Percentiles rank a stretch among this genome's conserved stretches.
These are phyloP conservation scores for Phaethon lepturus DNA, from an alignment of 2,113 vertebrate genomes.

Conservation along the genomic window DNA sequence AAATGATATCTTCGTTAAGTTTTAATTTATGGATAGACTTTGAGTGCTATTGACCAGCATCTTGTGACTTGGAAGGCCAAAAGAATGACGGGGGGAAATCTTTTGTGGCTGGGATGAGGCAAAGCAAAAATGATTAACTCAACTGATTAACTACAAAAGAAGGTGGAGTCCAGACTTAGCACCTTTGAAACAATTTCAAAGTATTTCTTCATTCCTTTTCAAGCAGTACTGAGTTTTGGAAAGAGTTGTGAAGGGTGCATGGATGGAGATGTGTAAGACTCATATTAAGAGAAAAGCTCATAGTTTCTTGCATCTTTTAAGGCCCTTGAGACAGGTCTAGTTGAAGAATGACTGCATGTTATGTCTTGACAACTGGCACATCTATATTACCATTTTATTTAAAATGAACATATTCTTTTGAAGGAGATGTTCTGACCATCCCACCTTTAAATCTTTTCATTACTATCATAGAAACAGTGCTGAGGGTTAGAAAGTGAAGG, in stretches of 20 bases:
- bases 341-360: not conserved
- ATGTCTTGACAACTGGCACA: not conserved
- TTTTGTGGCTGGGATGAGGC: not conserved
- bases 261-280: too few species aligned
- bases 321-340: not conserved
- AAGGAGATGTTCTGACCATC: not conserved
- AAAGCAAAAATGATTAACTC: not conserved
- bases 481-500: not conserved
- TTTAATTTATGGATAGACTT: not conserved
- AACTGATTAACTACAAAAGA: not conserved
- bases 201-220: not conserved
- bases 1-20: not conserved
- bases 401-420: not conserved
- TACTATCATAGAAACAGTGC: not conserved
- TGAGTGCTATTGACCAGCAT: not conserved
- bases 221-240: not conserved
- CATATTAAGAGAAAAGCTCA: too few species aligned
- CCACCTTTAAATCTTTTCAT: not conserved
- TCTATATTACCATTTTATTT: not conserved
- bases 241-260: too few species aligned
- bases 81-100: not conserved
- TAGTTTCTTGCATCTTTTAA: not conserved
- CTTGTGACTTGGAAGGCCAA: not conserved
- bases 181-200: not conserved
- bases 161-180: fast-evolving